These are phyloP conservation scores for Congeria kusceri DNA, from an alignment of 2,888 invertebrate species.

Conservation along the genomic window DNA sequence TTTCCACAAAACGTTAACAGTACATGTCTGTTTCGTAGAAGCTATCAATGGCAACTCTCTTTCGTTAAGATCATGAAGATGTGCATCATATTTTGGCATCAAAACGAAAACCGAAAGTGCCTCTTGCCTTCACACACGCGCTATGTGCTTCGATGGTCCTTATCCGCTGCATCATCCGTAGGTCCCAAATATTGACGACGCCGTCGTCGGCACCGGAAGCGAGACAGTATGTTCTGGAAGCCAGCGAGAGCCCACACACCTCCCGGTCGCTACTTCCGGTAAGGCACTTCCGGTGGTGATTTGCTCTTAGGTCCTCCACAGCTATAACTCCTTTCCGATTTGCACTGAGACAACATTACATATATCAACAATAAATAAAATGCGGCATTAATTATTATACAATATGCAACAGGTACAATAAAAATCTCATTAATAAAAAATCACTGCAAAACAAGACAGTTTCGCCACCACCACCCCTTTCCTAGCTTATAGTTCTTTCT, in stretches of 20 bases:
- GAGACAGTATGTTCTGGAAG: constrained; percentile 52
- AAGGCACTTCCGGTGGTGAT: constrained; percentile 14
- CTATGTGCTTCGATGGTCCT: constrained; percentile 66
- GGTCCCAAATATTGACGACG: constrained; percentile 69
- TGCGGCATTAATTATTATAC: not conserved
- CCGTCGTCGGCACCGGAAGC: constrained; percentile 73
- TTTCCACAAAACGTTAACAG: no score
- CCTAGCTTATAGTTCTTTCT: no score
- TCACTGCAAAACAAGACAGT: no score
- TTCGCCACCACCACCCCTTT: no score
- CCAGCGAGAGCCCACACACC: constrained; percentile 63
- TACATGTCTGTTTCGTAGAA: no score
- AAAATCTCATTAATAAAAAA: no score
- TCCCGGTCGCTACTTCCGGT: constrained; percentile 58
- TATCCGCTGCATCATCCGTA: constrained; percentile 56
- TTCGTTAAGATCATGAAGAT: no score
- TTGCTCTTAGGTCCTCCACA: constrained; percentile 56
- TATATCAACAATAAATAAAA: not conserved
- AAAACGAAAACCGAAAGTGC: no score
- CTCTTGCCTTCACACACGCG: constrained; percentile 73
- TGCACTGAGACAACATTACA: constrained; percentile 55
- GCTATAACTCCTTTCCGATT: constrained; percentile 63
- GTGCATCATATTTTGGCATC: no score
- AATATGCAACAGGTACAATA: no score
- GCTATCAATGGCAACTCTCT: no score